Conservation (phyloP, 2,888 invertebrate species). For the Conomelus anceps region DNA sequence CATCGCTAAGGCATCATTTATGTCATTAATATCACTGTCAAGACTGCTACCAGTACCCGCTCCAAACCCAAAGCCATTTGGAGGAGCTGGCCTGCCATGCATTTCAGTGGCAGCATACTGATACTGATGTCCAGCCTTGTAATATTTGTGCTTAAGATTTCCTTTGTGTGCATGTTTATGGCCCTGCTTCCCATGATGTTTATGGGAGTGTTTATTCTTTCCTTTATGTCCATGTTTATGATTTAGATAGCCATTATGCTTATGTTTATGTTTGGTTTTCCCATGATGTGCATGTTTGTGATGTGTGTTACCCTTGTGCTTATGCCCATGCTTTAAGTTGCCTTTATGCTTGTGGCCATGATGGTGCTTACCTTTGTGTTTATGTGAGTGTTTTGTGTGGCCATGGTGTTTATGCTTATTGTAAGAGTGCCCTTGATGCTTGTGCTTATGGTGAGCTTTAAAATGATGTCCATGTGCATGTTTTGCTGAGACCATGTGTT, state of each 20-base stretch:
- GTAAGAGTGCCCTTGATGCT: constrained; percentile 29
- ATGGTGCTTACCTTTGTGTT: constrained; percentile 29
- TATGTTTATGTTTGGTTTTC: constrained; percentile 30
- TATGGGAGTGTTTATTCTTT: constrained; percentile 24
- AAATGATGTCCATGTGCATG: constrained; percentile 31
- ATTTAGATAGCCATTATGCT: constrained; percentile 31
- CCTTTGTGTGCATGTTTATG: constrained; percentile 23
- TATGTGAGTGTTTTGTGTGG: constrained; percentile 28
- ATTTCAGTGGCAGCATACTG: constrained; percentile 1
- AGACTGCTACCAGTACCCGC: constrained; percentile 17
- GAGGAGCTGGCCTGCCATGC: constrained; percentile 19
- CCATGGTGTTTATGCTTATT: constrained; percentile 30
- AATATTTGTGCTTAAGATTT: constrained; percentile 30
- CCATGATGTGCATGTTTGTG: constrained; percentile 32
- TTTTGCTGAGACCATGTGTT: constrained; percentile 28
- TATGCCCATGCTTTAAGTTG: constrained; percentile 21
- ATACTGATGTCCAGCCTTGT: constrained; percentile 18
- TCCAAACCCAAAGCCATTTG: no score
- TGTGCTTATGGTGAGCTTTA: constrained; percentile 31
- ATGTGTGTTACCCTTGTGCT: constrained; percentile 24
- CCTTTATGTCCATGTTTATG: constrained; percentile 32
- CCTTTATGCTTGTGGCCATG: constrained; percentile 29
- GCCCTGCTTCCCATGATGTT: constrained; percentile 28
- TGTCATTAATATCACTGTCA: constrained; percentile 21
- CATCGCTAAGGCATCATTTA: not conserved